A percentile compares a stretch with the other conserved stretches of the same genome.
phyloP scores from a whole-genome alignment of 2,113 vertebrate genomes.

The Percopsis transmontana region DNA sequence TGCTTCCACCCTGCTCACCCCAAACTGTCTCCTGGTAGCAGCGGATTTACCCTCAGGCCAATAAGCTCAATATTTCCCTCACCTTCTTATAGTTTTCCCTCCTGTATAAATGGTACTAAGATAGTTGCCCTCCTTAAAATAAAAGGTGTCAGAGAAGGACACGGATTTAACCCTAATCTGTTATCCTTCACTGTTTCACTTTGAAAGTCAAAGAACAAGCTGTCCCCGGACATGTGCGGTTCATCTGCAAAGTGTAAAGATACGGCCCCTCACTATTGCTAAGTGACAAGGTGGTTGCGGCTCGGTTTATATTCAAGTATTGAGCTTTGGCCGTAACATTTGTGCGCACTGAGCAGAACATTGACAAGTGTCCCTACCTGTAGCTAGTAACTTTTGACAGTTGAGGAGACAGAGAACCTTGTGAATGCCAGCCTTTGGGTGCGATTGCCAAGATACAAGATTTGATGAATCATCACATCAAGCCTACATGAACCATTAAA shows the following conservation, averaged over 20 bases:
- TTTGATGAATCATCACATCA: constrained; percentile 36
- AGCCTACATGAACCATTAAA: constrained; percentile 32
- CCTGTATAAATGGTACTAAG: constrained; percentile 59
- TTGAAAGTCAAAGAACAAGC: constrained; percentile 20
- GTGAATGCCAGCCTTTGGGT: constrained; percentile 20
- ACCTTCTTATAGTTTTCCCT: constrained; percentile 43
- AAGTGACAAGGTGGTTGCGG: not conserved
- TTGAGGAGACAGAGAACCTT: constrained; percentile 13
- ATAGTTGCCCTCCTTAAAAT: constrained; percentile 58
- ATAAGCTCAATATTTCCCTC: constrained; percentile 46
- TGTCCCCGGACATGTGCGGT: not conserved
- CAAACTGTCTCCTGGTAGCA: constrained; percentile 46
- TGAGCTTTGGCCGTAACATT: constrained; percentile 1
- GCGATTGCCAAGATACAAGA: constrained; percentile 25
- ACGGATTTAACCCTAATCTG: constrained; percentile 50
- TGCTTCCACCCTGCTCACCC: constrained; percentile 4
- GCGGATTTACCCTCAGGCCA: constrained; percentile 59
- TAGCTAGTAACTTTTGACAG: constrained; percentile 27
- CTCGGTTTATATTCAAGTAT: not conserved
- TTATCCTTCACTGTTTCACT: constrained; percentile 24
- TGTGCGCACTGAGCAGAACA: not conserved
- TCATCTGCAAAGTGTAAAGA: not conserved
- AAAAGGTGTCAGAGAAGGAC: constrained; percentile 51
- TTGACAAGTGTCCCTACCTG: constrained; percentile 3
- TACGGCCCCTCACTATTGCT: not conserved